These are phyloP conservation scores for Cylloceria caligata DNA, from an alignment of 2,888 invertebrate species.

Conservation along the genomic window DNA sequence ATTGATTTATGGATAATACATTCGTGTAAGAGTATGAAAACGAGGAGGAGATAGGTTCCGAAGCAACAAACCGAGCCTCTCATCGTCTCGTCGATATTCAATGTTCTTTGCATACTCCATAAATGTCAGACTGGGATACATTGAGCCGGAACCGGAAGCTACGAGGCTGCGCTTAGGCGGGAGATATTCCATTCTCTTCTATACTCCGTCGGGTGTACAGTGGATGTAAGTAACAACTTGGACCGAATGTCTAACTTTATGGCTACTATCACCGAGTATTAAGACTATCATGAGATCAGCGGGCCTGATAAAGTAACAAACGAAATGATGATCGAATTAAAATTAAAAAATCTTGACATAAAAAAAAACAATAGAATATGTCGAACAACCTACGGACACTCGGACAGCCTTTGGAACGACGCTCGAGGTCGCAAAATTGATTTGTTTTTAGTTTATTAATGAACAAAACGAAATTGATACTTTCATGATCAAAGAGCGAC, in stretches of 20 bases:
- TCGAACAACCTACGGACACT: too few relatives aligned
- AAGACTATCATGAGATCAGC: too few relatives aligned
- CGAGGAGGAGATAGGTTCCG: background rate
- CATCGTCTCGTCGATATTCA: slow-evolving; percentile 37
- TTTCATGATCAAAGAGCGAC: background rate
- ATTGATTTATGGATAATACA: slow-evolving; percentile 47
- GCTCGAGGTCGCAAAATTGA: too few relatives aligned
- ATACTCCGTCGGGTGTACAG: background rate
- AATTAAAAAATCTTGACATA: too few relatives aligned
- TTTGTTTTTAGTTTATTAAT: background rate
- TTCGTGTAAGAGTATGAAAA: slow-evolving; percentile 10
- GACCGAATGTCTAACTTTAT: too few relatives aligned
- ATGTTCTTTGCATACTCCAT: slow-evolving; percentile 11
- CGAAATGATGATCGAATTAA: too few relatives aligned
- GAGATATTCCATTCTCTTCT: background rate
- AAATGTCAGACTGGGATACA: slow-evolving; percentile 7
- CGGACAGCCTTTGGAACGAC: too few relatives aligned
- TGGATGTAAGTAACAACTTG: background rate
- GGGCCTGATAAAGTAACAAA: too few relatives aligned
- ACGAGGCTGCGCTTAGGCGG: background rate
- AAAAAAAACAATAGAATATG: too few relatives aligned
- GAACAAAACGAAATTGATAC: background rate
- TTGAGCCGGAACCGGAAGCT: slow-evolving; percentile 32
- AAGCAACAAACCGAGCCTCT: slow-evolving; percentile 1
- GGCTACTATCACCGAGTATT: background rate